These are phyloP conservation scores for Gymnocypris eckloni DNA, from an alignment of 2,797 vertebrate species.

Conservation along the genomic window DNA sequence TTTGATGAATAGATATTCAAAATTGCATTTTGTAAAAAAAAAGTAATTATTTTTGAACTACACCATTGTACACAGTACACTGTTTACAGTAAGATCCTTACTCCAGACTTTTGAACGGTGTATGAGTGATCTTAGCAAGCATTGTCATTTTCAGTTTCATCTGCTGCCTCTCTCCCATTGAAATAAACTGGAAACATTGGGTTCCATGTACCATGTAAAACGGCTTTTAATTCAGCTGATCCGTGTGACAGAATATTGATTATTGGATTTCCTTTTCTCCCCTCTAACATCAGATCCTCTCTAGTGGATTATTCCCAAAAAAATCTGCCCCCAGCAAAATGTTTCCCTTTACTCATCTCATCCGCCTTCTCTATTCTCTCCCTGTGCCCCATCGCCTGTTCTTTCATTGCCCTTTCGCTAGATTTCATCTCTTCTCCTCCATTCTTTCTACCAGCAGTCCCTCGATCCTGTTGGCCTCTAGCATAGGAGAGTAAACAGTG, in stretches of 20 bases:
- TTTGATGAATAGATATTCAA: neutral
- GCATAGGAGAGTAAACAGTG: constrained; percentile 68
- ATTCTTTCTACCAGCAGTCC: constrained; percentile 7
- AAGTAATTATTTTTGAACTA: no score
- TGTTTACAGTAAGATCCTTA: no score
- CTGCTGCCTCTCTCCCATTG: neutral
- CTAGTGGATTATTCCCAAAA: neutral
- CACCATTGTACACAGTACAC: no score
- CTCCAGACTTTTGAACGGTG: no score
- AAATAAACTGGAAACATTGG: constrained; percentile 4
- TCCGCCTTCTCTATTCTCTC: constrained; percentile 34
- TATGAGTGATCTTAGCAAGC: neutral
- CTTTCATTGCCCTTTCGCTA: constrained; percentile 56
- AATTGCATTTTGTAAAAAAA: neutral
- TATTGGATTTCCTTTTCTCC: constrained; percentile 3
- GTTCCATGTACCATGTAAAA: neutral
- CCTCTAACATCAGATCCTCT: constrained; percentile 15
- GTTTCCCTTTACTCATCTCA: constrained; percentile 41
- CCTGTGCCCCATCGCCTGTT: constrained; percentile 26
- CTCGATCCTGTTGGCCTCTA: constrained; percentile 45
- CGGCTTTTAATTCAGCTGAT: neutral
- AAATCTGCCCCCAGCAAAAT: constrained; percentile 22
- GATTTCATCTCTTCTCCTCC: constrained; percentile 50
- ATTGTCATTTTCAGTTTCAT: neutral
- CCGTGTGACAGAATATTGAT: neutral